These are phyloP conservation scores for Psilopsiagon aymara DNA, from an alignment of 2,113 vertebrate species.

Conservation along the genomic window DNA sequence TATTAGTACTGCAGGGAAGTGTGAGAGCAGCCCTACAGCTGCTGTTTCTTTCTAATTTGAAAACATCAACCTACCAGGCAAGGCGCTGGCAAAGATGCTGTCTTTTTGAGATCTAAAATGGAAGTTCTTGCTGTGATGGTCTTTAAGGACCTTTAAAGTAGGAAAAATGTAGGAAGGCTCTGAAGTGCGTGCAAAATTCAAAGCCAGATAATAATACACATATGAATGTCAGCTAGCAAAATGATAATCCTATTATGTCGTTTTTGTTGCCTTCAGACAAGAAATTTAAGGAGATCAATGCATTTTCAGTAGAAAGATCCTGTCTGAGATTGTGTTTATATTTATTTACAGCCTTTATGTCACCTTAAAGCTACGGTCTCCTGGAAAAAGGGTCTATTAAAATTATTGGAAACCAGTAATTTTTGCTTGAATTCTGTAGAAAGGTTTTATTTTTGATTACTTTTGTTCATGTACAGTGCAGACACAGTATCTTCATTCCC, in stretches of 20 bases:
- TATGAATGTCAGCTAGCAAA: not conserved
- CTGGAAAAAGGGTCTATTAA: not conserved
- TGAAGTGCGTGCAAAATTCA: constrained; percentile 1
- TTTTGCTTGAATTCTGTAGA: not conserved
- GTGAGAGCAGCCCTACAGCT: not conserved
- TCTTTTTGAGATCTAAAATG: constrained; percentile 20
- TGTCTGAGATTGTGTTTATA: not conserved
- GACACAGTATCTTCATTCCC: not conserved
- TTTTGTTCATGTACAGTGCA: not conserved
- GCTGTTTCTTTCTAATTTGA: not conserved
- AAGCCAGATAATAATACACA: not conserved
- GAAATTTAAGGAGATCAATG: constrained; percentile 11
- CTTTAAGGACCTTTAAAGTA: constrained; percentile 6
- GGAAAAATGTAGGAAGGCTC: not conserved
- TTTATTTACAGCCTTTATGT: constrained; percentile 10
- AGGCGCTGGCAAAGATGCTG: not conserved
- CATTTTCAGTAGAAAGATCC: constrained; percentile 9
- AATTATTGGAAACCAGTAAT: not conserved
- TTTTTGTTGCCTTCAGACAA: constrained; percentile 27
- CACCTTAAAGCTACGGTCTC: not conserved
- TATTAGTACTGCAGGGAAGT: not conserved
- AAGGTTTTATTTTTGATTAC: constrained; percentile 9
- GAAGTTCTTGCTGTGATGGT: constrained; percentile 28
- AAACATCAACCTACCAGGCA: not conserved
- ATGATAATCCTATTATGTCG: not conserved